Percentiles rank a stretch among this genome's conserved stretches.
Conservation (phyloP, 2,113 vertebrate species). For the Phycodurus eques region DNA sequence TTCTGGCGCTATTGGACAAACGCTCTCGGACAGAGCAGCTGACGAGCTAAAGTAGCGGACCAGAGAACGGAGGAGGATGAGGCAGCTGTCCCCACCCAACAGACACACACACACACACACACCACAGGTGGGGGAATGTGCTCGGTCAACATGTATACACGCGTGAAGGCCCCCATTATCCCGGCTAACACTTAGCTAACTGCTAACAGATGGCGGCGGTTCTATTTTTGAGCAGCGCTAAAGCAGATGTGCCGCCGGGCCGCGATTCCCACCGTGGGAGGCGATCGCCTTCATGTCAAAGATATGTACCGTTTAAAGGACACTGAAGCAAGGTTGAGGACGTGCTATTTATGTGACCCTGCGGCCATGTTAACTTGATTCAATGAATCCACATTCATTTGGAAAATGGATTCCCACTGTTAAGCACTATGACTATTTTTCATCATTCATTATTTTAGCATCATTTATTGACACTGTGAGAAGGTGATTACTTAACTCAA, state of each 20-base stretch:
- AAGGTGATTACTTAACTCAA: too few species aligned
- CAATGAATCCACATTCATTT: neutral
- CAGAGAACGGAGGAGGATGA: slow-evolving; percentile 12
- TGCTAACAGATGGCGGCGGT: slow-evolving; percentile 30
- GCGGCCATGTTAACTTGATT: neutral
- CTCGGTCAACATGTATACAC: slow-evolving; percentile 26
- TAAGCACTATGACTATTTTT: too few species aligned
- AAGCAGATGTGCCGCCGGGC: neutral
- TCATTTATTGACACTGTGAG: too few species aligned
- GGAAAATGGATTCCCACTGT: neutral
- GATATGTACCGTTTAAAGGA: neutral
- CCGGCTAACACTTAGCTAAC: slow-evolving; percentile 28
- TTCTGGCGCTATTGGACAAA: slow-evolving; percentile 4
- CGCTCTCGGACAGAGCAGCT: slow-evolving; percentile 21
- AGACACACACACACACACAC: slow-evolving; percentile 5
- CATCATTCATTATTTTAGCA: too few species aligned
- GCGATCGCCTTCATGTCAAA: neutral
- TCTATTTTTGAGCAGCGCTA: neutral
- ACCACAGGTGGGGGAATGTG: slow-evolving; percentile 34
- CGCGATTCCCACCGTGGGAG: neutral
- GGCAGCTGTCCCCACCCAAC: slow-evolving; percentile 33
- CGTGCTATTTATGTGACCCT: neutral
- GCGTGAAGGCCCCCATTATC: slow-evolving; percentile 10
- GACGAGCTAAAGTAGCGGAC: slow-evolving; percentile 20
- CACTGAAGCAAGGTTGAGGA: neutral